Conservation (phyloP, 2,888 invertebrate genomes). For the Gortyna flavago region DNA sequence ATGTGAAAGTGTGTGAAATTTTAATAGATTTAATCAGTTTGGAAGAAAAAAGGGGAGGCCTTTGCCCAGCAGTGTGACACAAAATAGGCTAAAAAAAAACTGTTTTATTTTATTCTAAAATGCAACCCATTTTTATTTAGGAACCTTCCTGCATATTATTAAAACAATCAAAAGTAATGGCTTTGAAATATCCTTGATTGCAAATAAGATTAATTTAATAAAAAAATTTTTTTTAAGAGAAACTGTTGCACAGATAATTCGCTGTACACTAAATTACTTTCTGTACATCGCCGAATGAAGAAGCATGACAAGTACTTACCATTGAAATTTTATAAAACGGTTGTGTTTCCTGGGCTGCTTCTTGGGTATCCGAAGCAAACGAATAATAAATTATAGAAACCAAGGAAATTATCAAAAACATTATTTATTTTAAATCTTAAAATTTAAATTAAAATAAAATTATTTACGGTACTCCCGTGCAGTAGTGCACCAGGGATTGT, state of each 20-base stretch:
- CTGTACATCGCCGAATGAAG: background rate
- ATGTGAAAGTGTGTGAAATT: background rate
- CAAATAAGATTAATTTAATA: background rate
- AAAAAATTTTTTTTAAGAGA: background rate
- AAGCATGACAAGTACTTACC: conserved; percentile 72
- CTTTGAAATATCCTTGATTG: background rate
- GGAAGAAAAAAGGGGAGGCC: too few relatives aligned
- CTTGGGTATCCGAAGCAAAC: conserved; percentile 30
- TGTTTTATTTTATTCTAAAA: background rate
- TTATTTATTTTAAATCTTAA: conserved; percentile 46
- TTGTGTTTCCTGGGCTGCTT: conserved; percentile 34
- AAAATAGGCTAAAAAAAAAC: too few relatives aligned
- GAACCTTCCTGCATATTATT: background rate
- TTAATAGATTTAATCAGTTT: background rate
- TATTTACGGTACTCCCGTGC: conserved; percentile 25
- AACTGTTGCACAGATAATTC: background rate
- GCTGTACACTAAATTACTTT: background rate
- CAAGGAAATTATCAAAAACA: conserved; percentile 53
- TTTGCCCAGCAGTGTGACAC: too few relatives aligned
- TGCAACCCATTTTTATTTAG: background rate
- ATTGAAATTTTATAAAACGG: conserved; percentile 78
- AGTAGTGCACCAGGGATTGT: conserved; percentile 39
- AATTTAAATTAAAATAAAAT: conserved; percentile 40
- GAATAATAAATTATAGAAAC: conserved; percentile 43
- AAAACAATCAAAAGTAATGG: background rate